Conservation (phyloP, 2,113 vertebrate genomes). For the Mesocricetus auratus region DNA sequence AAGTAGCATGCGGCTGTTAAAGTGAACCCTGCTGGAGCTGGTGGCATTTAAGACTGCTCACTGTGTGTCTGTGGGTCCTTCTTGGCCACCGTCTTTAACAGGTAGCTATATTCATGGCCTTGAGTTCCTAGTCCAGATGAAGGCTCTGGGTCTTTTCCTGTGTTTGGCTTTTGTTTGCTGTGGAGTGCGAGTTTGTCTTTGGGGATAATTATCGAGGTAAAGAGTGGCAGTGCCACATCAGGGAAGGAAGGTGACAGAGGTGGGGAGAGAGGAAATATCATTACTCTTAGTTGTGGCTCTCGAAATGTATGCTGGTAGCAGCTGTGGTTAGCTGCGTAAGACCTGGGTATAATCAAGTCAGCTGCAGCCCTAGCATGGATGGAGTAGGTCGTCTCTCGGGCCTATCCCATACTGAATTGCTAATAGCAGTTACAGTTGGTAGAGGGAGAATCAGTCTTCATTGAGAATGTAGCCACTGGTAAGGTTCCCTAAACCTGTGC, state of each 20-base stretch:
- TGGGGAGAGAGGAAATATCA: background rate
- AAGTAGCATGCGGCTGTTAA: background rate
- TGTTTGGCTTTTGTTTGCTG: background rate
- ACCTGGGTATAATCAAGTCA: background rate
- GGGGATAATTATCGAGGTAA: no score
- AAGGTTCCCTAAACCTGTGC: background rate
- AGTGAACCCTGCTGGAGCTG: background rate
- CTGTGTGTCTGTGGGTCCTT: background rate
- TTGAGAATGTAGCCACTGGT: background rate
- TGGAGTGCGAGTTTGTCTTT: background rate
- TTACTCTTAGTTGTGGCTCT: background rate
- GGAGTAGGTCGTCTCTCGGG: background rate
- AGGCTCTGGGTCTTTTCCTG: background rate
- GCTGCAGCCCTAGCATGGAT: background rate
- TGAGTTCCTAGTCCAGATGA: background rate
- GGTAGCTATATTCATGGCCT: background rate
- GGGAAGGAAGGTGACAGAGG: accelerated
- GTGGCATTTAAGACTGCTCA: no score
- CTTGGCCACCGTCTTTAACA: background rate
- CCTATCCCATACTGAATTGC: background rate
- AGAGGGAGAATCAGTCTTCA: background rate
- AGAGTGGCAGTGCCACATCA: no score
- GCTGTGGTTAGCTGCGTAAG: background rate
- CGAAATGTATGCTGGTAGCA: background rate
- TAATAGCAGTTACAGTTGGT: background rate